A percentile compares a stretch with the other conserved stretches of the same genome.
These are phyloP conservation scores for Buteo buteo DNA, from an alignment of 2,113 vertebrate genomes.

Conservation along the genomic window DNA sequence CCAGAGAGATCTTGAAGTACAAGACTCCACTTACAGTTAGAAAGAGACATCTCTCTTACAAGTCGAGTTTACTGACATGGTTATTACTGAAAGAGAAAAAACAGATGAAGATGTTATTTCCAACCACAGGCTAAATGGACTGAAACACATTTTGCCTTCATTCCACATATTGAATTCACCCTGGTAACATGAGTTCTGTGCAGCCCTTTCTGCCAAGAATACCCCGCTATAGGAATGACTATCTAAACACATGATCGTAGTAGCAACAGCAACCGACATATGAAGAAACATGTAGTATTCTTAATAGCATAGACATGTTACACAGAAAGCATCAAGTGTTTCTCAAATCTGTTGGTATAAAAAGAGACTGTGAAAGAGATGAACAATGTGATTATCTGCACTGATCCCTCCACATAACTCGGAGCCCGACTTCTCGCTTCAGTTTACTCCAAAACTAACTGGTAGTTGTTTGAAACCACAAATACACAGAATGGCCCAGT, in stretches of 20 bases:
- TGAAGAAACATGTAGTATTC: neutral
- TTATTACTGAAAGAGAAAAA: neutral
- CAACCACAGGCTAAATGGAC: neutral
- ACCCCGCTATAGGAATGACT: fast-evolving
- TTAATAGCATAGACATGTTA: neutral
- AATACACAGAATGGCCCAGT: neutral
- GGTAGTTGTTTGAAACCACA: neutral
- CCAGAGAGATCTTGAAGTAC: neutral
- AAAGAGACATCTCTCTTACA: neutral
- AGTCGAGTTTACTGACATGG: neutral
- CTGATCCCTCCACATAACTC: neutral
- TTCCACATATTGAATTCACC: fast-evolving
- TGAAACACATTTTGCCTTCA: neutral
- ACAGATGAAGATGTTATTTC: neutral
- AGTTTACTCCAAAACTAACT: neutral
- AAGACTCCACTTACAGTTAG: neutral
- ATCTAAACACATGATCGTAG: fast-evolving
- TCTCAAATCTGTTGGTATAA: neutral
- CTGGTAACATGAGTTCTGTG: fast-evolving
- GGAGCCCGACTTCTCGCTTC: neutral
- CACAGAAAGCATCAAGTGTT: neutral
- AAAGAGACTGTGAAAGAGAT: neutral
- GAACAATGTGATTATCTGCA: neutral
- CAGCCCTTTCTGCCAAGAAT: neutral
- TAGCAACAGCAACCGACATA: neutral